These are phyloP conservation scores for Ridgeia piscesae DNA, from an alignment of 1,140 invertebrate genomes.

Conservation along the genomic window DNA sequence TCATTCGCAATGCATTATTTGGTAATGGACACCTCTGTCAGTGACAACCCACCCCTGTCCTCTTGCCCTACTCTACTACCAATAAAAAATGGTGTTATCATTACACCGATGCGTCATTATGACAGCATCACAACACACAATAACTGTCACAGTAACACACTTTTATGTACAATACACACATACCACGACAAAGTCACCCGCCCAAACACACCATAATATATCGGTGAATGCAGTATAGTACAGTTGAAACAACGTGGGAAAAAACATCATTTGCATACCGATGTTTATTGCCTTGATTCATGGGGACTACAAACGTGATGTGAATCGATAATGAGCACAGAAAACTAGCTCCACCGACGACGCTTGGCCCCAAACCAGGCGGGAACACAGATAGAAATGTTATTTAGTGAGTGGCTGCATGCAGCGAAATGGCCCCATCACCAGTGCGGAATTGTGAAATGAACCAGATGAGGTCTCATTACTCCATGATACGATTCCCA, in stretches of 20 bases:
- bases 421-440: neutral
- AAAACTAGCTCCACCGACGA: neutral
- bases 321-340: neutral
- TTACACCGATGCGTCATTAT: neutral
- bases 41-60: too few species aligned
- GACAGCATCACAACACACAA: neutral
- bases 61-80: too few species aligned
- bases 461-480: constrained; percentile 4
- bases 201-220: neutral
- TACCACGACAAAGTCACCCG: neutral
- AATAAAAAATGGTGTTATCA: neutral
- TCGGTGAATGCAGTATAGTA: neutral
- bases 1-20: too few species aligned
- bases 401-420: neutral
- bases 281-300: neutral
- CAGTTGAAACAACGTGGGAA: neutral
- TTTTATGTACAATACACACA: neutral
- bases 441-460: neutral
- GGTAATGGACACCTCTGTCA: too few species aligned
- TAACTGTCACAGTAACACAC: neutral
- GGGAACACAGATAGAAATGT: neutral
- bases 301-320: neutral
- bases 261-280: neutral
- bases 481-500: neutral
- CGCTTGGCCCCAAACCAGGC: neutral